A percentile compares a stretch with the other conserved stretches of the same genome.
Conservation (phyloP, 2,113 vertebrate genomes). For the Neolamprologus ventralis region DNA sequence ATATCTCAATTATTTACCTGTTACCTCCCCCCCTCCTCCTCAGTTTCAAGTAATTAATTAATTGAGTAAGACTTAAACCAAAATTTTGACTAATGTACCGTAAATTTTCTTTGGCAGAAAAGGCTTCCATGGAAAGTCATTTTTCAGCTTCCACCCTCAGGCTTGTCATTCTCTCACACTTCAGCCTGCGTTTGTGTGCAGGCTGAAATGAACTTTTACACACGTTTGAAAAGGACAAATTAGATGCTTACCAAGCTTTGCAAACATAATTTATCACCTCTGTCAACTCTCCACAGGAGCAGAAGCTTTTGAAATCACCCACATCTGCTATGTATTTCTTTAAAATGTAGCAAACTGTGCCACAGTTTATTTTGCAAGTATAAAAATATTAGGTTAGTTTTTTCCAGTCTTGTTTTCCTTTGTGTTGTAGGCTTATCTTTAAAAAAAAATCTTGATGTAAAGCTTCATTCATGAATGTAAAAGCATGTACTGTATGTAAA, state of each 20-base stretch:
- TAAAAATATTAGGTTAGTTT: neutral
- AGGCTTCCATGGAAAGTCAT: too few relatives aligned
- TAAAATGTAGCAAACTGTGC: conserved; percentile 28
- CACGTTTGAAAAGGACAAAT: neutral
- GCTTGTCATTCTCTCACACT: neutral
- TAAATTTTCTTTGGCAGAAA: neutral
- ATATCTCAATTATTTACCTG: neutral
- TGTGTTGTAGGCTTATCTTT: neutral
- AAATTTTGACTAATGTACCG: neutral
- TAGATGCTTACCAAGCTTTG: neutral
- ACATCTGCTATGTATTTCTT: neutral
- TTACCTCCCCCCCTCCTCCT: neutral
- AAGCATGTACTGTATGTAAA: conserved; percentile 63
- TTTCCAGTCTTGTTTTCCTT: neutral
- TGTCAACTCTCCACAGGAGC: neutral
- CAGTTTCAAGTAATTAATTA: neutral
- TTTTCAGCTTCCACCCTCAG: neutral
- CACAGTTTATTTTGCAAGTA: neutral
- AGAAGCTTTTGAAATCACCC: neutral
- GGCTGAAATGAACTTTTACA: neutral
- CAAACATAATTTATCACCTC: neutral
- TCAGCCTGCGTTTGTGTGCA: neutral
- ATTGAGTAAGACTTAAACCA: neutral
- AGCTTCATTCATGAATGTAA: conserved; percentile 23
- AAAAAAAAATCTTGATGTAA: neutral